Evolutionary conservation across 2,797 vertebrate genomes (phyloP).

Genomic region (Octomys mimax): DNA sequence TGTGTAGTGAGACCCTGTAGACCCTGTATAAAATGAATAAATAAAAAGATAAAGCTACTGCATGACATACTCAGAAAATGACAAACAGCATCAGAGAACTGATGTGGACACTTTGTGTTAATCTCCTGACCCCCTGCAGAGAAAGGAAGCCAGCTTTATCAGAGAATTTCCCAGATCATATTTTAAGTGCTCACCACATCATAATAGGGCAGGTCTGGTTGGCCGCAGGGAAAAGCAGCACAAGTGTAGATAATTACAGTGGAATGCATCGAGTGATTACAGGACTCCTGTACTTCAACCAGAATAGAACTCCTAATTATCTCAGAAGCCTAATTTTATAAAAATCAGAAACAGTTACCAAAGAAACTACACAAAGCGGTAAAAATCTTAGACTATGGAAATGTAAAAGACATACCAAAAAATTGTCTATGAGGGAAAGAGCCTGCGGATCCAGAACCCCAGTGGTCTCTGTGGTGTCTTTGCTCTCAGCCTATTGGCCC

Average conservation of each 20-base stretch:
- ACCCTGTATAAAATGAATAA: too few species aligned
- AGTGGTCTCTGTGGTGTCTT: neutral
- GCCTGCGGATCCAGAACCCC: neutral
- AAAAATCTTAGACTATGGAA: constrained; percentile 54
- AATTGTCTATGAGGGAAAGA: neutral
- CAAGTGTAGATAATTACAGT: constrained; percentile 35
- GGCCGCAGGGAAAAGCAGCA: constrained; percentile 15
- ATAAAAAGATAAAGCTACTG: neutral
- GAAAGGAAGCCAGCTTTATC: neutral
- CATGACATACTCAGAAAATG: neutral
- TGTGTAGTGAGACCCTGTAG: too few species aligned
- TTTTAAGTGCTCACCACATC: constrained; percentile 27
- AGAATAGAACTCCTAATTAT: constrained; percentile 78
- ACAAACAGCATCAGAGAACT: neutral
- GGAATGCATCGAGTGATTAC: constrained; percentile 58
- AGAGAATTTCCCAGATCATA: neutral
- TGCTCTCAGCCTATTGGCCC: neutral
- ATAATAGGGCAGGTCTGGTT: constrained; percentile 9
- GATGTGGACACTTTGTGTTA: neutral
- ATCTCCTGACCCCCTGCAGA: constrained; percentile 1
- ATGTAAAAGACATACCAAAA: constrained; percentile 36
- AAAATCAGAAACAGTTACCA: constrained; percentile 55
- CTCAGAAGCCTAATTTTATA: constrained; percentile 66
- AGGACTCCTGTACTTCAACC: constrained; percentile 49
- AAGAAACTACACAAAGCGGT: constrained; percentile 53